phyloP scores from a whole-genome alignment of 2,113 vertebrate genomes.

The Alectura lathami region DNA sequence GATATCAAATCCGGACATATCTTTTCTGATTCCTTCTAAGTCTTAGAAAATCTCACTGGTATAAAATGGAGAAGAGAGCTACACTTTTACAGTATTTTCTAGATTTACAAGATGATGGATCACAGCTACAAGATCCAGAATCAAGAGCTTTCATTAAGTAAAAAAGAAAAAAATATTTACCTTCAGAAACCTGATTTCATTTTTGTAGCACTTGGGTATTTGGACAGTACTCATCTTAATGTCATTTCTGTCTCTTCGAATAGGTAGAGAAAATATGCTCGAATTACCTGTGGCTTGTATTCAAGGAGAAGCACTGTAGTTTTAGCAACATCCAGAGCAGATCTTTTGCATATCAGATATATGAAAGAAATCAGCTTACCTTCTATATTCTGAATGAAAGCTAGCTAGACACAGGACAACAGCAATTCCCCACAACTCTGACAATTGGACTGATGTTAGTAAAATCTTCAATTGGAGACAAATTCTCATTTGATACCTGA shows the following conservation, averaged over 20 bases:
- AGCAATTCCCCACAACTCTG: neutral
- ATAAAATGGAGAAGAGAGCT: neutral
- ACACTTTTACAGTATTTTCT: neutral
- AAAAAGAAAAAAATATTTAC: neutral
- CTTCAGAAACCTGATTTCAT: neutral
- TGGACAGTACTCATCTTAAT: neutral
- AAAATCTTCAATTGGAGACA: neutral
- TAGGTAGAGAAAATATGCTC: neutral
- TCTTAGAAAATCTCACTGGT: neutral
- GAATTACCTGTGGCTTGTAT: neutral
- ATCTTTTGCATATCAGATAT: neutral
- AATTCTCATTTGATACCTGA: neutral
- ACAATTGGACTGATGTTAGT: neutral
- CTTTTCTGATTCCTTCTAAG: neutral
- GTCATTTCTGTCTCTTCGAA: neutral
- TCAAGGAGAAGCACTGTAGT: neutral
- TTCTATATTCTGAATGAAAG: neutral
- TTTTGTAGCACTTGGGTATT: neutral
- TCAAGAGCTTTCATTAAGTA: neutral
- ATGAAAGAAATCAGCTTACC: neutral
- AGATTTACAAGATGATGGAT: neutral
- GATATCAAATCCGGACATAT: neutral
- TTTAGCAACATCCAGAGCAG: neutral
- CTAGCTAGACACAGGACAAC: neutral
- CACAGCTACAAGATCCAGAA: neutral